Base-by-base conservation (phyloP, 2,888 invertebrate genomes). In the Steromphala cineraria region DNA sequence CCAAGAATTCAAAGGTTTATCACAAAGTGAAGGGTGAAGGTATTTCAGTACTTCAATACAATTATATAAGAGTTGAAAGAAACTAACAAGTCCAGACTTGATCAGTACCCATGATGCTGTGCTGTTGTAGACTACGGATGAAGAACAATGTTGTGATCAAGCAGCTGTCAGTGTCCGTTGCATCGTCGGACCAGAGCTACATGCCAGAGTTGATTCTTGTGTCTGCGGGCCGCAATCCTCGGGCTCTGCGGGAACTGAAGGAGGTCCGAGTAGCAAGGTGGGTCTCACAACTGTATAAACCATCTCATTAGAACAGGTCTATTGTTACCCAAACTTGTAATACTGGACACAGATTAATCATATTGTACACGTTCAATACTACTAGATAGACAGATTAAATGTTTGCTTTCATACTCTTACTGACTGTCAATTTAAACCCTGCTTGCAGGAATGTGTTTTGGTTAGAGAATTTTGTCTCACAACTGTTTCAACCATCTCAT, bases 131-230 rank as follows among this genome's bases (percentile, higher is more conserved):
- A 74, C 79, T 91, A 52, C 87, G 88, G 67, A 91, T 92, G 81
- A 90, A 89, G 80, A 88, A 82, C 76, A 90, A 91, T 84, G 92
- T 92, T n/a, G 91, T 92, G 24, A 84, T 93, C 67, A 92, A 92
- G 86, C 90, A 89, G 79, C 81, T 93, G 81, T 88, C 89, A 4
- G 86, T 92, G 10, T 85, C 87, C 53, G 92, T 93, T 46, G 88
- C 90, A 0, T 89, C 92, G 0, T 86, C 89, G 13, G 93, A 93
- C 85, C 92, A 92, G 77, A 93, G 93, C 86, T 93, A 93, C 84
- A 92, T 92, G 92, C 93, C 93, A 5, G 91, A 92, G 80, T 83
- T 90, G 36, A 86, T 92, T 53, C 87, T 88, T 17, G 88, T 93
- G 19, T 87, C 90, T n/a, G 92, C 90, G 5, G 93, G 92, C 2